Base-by-base conservation (phyloP, 2,797 vertebrate species). In the Bovichtus variegatus region DNA sequence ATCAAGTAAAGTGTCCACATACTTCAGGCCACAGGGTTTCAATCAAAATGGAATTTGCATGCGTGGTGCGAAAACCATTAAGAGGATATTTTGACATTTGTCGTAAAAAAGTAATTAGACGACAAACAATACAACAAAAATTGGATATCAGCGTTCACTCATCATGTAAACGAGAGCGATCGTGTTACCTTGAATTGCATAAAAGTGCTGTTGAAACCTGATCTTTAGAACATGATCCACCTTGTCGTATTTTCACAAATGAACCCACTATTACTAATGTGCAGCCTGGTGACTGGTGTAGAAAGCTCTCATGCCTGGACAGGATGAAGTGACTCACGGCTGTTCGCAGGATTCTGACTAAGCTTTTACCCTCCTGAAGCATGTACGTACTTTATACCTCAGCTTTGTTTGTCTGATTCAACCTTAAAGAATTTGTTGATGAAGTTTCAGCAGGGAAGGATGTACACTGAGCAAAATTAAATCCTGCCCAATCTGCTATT, bases 251-350 rank as follows among this genome's bases (percentile, higher is more conserved):
- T 76, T 59, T 65, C 64, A 75, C 80, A 66, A 74, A 75, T 76
- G 23, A 71, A 67, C n/a, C 50, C 10, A 38, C 23, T 44, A 21
- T 76, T 82, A 76, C 58, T 49, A 43, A 82, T 16, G 57, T 21
- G 3, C 41, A 4, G 21, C n/a, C 34, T 31, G 31, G 31, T 61
- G 76, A 53, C 34, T 19, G 40, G 21, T 65, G 67, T 3, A 70
- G 81, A 81, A 81, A 73, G 61, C 21, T 49, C 19, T 91, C 89
- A n/a, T 84, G 89, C 67, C 87, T 67, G 4, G 80, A 91, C 94
- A 93, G 65, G 91, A 88, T 38, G 10, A 41, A 62, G 38, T 95
- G 91, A 95, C 79, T 94, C 91, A 94, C 11, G 40, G 62, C 44
- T 54, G 12, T 21, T 10, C 1, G 29, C 63, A 81, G 46, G 65